Conservation (phyloP, 2,113 vertebrate genomes). For the Australoheros scitulus region DNA sequence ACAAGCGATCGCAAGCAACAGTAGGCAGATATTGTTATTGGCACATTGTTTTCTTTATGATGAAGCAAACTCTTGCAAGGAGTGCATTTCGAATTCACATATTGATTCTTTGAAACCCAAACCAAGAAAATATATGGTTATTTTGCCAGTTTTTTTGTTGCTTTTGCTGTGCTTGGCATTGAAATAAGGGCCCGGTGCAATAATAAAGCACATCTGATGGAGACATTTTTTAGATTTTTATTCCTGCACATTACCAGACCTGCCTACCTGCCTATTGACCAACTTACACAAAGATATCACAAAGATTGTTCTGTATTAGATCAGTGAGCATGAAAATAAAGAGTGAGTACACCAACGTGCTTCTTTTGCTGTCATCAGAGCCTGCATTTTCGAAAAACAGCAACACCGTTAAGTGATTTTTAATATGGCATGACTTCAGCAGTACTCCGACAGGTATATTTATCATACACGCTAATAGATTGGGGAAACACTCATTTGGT, state of each 20-base stretch:
- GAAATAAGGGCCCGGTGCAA: neutral
- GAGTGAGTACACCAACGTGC: neutral
- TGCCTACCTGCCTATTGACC: neutral
- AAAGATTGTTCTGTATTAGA: neutral
- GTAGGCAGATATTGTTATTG: constrained; percentile 38
- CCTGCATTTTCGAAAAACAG: neutral
- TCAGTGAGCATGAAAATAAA: neutral
- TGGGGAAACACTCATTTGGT: constrained; percentile 69
- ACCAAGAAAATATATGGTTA: constrained; percentile 20
- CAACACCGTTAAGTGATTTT: constrained; percentile 35
- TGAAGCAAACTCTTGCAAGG: constrained; percentile 25
- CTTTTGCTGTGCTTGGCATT: constrained; percentile 1
- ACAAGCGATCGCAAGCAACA: constrained; percentile 11
- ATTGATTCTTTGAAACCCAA: constrained; percentile 43
- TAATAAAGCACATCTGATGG: constrained; percentile 7
- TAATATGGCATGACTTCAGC: constrained; percentile 40
- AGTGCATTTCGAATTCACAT: constrained; percentile 32
- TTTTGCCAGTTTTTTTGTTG: constrained; percentile 31
- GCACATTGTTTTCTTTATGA: constrained; percentile 43
- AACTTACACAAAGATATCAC: neutral
- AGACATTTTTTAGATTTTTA: neutral
- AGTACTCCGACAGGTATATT: constrained; percentile 46
- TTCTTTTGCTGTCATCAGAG: neutral
- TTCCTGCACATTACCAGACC: neutral
- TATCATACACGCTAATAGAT: constrained; percentile 69